Evolutionary conservation across 2,113 vertebrate genomes (phyloP).

Genomic region (Salvelinus alpinus): DNA sequence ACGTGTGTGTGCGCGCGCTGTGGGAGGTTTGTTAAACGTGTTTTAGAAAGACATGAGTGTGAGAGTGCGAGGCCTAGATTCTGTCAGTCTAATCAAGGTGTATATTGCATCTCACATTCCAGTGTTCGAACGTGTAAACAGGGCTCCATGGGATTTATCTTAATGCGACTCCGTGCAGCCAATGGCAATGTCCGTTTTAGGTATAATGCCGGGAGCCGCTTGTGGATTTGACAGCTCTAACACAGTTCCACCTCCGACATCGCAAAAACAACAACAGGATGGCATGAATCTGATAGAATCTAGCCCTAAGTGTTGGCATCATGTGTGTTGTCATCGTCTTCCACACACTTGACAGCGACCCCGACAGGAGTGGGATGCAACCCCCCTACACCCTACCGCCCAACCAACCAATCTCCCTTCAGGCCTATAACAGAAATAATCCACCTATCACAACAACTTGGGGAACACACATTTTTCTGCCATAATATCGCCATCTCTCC

Average conservation of each 20-base stretch:
- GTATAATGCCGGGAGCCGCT: too few relatives aligned
- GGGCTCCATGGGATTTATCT: too few relatives aligned
- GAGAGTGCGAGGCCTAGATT: not conserved
- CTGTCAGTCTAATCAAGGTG: too few relatives aligned
- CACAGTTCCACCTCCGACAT: too few relatives aligned
- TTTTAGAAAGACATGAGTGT: slow-evolving; percentile 23
- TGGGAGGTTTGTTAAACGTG: not conserved
- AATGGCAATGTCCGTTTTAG: too few relatives aligned
- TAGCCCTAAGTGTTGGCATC: not conserved
- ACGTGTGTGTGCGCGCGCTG: not conserved
- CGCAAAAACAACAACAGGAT: too few relatives aligned
- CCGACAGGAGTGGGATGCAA: not conserved
- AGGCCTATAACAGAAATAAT: not conserved
- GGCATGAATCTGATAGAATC: too few relatives aligned
- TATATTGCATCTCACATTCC: too few relatives aligned
- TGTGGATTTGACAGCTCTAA: too few relatives aligned
- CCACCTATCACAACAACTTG: not conserved
- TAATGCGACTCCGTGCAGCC: too few relatives aligned
- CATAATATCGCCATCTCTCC: too few relatives aligned
- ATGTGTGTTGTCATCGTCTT: slow-evolving; percentile 75
- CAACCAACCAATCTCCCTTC: not conserved
- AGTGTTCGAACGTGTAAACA: too few relatives aligned
- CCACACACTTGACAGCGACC: slow-evolving; percentile 51
- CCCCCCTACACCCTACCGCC: not conserved
- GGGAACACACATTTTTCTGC: not conserved